phyloP scores from a whole-genome alignment of 2,888 invertebrate genomes.

The Caenorhabditis angaria region DNA sequence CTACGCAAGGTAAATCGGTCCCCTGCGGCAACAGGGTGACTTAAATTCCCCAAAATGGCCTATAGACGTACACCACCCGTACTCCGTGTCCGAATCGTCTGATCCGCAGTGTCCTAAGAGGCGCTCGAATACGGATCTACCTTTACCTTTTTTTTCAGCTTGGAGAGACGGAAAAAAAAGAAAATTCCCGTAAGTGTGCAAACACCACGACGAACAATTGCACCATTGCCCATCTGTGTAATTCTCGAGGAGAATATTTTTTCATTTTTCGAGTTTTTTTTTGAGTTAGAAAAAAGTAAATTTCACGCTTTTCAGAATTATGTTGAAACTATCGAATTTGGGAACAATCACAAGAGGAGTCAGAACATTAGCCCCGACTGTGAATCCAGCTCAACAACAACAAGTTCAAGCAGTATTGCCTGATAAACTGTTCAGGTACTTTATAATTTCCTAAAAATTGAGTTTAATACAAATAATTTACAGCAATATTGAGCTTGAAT shows the following conservation, averaged over 20 bases:
- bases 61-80: too few relatives aligned
- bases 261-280: neutral
- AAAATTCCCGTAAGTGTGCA: constrained; percentile 8
- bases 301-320: constrained; percentile 5
- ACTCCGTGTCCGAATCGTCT: too few relatives aligned
- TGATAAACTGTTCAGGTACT: constrained; percentile 34
- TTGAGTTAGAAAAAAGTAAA: too few relatives aligned
- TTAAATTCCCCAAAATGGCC: too few relatives aligned
- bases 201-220: constrained; percentile 18
- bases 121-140: too few relatives aligned
- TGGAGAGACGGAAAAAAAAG: neutral
- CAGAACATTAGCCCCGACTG: constrained; percentile 32
- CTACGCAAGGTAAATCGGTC: too few relatives aligned
- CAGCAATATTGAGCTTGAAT: constrained; percentile 62
- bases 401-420: constrained; percentile 36
- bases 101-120: too few relatives aligned
- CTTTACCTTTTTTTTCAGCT: too few relatives aligned
- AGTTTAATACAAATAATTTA: constrained; percentile 7
- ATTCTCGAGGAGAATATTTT: neutral
- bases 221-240: constrained; percentile 12
- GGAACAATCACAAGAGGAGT: constrained; percentile 4
- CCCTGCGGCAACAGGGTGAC: too few relatives aligned
- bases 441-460: constrained; percentile 2
- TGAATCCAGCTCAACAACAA: constrained; percentile 39
- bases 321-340: neutral